Evolutionary conservation across 2,888 invertebrate species (phyloP).

Genomic region (Thereva nobilitata): DNA sequence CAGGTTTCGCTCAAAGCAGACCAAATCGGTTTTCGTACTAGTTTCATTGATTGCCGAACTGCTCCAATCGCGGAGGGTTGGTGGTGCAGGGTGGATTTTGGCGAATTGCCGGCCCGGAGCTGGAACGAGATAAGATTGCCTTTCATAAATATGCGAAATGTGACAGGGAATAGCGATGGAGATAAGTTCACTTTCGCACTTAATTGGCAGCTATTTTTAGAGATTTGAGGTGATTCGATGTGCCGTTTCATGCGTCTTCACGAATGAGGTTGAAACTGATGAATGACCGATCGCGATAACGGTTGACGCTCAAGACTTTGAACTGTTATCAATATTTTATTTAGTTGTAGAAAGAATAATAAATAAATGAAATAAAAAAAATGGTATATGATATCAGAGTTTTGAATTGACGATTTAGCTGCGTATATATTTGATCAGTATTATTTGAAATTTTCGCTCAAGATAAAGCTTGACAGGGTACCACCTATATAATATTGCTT

Average conservation of each 20-base stretch:
- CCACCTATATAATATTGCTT: too few species aligned
- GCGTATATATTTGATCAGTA: too few species aligned
- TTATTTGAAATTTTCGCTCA: too few species aligned
- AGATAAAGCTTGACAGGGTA: too few species aligned
- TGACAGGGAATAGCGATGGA: conserved; percentile 2
- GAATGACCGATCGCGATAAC: conserved; percentile 26
- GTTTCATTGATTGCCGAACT: too few species aligned
- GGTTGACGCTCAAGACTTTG: conserved; percentile 10
- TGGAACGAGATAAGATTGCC: conserved; percentile 24
- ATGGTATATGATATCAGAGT: too few species aligned
- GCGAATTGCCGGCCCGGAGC: conserved; percentile 6
- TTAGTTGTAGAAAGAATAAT: too few species aligned
- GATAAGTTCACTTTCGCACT: conserved; percentile 17
- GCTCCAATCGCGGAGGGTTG: background rate
- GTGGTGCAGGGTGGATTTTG: background rate
- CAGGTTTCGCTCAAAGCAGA: too few species aligned
- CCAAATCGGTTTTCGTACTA: too few species aligned
- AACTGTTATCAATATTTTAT: background rate
- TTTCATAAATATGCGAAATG: conserved; percentile 15
- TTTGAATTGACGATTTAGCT: too few species aligned
- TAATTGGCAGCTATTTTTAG: conserved; percentile 29
- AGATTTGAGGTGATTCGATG: conserved; percentile 29
- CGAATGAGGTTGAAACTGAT: conserved; percentile 17
- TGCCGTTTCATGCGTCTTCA: conserved; percentile 14
- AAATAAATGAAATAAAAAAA: too few species aligned